Base-by-base conservation (phyloP, 2,888 invertebrate genomes). In the Hydrotaea cyrtoneurina region DNA sequence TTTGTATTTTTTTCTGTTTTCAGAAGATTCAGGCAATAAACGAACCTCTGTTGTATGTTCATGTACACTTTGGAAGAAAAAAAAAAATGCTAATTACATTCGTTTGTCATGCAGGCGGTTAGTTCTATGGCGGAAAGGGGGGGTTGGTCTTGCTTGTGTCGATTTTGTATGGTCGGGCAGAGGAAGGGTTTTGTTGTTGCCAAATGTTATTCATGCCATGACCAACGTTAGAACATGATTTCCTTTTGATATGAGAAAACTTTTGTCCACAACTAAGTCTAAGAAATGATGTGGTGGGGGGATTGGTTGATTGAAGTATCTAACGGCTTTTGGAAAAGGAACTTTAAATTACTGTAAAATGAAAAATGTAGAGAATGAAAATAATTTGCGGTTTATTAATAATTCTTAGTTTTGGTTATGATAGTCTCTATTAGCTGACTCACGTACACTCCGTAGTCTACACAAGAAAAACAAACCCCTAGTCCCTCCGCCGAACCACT, bases 1-100 rank as follows among this genome's bases (percentile, higher is more conserved):
- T 59, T 59, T 31, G n/a, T 36, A 3, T 31, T 62, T 53, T 59
- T 78, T 39, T 26, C 23, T 31, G 5, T 76, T 66, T 59, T 46
- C 36, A 43, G 13, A 66, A 43, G 66, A 26, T 78, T 75, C 75
- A 31, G 11, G 36, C 26, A 69, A 77, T 26, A 36, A 62, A 62
- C 15, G 46, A 69, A 69, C 46, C 46, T 46, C 69, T 15, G 50
- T 50, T 50, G 11, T 50, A 13, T 50, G n/a, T n/a, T 50, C n/a
- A 50, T 50, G 50, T 50, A n/a, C 8, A n/a, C 15, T 15, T n/a
- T 4, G 50, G 23, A 19, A 31, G 46, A 53, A 83, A 72, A 83
- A 31, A 57, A 53, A 83, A 72, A 83, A 78, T 83, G 78, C 71
- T 83, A 83, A 83, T 83, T 83, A 80, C 77, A 73, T 39, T 53